Evolutionary conservation across 53 echinoderm and acorn worm genomes (phyloP).

Genomic region (Paelopatides confundens): DNA sequence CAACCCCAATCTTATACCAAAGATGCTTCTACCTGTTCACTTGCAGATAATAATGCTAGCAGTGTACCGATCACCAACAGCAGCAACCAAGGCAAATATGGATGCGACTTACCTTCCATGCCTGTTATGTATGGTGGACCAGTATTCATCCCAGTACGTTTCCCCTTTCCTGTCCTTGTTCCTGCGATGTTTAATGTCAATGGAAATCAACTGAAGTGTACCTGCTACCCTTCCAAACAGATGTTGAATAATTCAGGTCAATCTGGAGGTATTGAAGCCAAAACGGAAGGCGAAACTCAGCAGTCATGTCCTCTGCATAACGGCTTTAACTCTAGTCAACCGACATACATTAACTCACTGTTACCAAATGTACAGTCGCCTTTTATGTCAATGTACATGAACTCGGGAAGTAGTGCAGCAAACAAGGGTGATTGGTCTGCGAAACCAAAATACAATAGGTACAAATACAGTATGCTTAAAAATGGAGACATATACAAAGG

Average conservation of each 20-base stretch:
- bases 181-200: slow-evolving; percentile 64
- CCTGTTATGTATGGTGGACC: slow-evolving; percentile 74
- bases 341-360: slow-evolving; percentile 36
- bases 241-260: not conserved
- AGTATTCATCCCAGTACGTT: slow-evolving; percentile 69
- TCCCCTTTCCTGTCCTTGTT: slow-evolving; percentile 72
- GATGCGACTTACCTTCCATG: slow-evolving; percentile 20
- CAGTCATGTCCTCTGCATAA: slow-evolving; percentile 39
- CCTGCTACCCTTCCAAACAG: not conserved
- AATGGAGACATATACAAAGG: slow-evolving; percentile 76
- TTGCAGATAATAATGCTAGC: not conserved
- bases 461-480: slow-evolving; percentile 97
- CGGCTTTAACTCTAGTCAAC: slow-evolving; percentile 32
- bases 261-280: slow-evolving; percentile 1
- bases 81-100: not conserved
- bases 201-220: not conserved
- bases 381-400: slow-evolving; percentile 34
- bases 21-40: not conserved
- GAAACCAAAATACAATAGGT: slow-evolving; percentile 82
- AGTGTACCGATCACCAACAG: not conserved
- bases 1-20: slow-evolving; percentile 20
- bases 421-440: slow-evolving; percentile 22
- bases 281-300: not conserved
- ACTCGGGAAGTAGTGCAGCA: not conserved
- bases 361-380: slow-evolving; percentile 45